Percentiles rank a stretch among this genome's conserved stretches.
Evolutionary conservation across 2,113 vertebrate genomes (phyloP).

Genomic region (Albula goreensis): DNA sequence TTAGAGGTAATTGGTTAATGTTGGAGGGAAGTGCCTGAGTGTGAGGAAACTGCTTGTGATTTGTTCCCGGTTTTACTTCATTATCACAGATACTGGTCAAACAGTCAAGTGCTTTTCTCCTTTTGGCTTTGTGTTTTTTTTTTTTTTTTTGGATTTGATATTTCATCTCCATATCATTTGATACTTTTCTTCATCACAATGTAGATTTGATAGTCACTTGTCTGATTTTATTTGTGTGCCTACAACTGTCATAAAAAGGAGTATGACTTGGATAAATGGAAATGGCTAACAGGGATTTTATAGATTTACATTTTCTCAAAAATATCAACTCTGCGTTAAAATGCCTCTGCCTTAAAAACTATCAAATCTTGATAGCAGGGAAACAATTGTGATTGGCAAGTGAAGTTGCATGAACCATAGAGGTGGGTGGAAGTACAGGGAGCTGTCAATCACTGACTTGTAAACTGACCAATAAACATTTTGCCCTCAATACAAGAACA

Average conservation of each 20-base stretch:
- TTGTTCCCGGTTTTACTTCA: not conserved
- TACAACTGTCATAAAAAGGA: not conserved
- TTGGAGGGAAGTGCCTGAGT: too few species aligned
- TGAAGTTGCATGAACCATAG: not conserved
- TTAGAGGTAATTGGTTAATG: too few species aligned
- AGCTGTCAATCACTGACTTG: too few species aligned
- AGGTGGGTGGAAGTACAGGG: too few species aligned
- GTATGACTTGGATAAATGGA: not conserved
- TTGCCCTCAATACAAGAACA: too few species aligned
- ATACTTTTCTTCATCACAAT: not conserved
- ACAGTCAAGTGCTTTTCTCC: not conserved
- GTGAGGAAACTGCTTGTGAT: too few species aligned
- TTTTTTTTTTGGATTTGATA: not conserved
- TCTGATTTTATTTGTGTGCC: not conserved
- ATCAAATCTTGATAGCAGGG: not conserved
- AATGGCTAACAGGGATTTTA: not conserved
- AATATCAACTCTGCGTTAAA: not conserved
- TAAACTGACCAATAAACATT: too few species aligned
- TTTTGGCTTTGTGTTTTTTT: not conserved
- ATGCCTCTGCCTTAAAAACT: slow-evolving; percentile 3
- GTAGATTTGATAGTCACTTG: not conserved
- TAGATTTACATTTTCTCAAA: not conserved
- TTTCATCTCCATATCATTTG: not conserved
- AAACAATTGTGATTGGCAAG: not conserved
- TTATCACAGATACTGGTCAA: not conserved